Evolutionary conservation across 2,888 invertebrate species (phyloP).

Genomic region (Erannis defoliaria): DNA sequence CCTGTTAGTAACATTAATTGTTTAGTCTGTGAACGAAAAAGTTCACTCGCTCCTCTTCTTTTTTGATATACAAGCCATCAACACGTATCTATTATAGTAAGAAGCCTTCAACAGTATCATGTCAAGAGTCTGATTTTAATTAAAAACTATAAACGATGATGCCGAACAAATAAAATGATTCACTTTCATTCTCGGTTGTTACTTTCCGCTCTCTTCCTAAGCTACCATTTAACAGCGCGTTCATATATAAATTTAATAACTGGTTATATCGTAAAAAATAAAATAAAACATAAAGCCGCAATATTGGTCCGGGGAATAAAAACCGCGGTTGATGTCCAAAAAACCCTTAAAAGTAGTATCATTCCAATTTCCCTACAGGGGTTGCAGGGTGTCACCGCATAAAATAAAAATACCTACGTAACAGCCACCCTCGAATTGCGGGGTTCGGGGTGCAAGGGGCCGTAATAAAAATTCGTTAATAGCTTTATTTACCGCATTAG

Average conservation of each 20-base stretch:
- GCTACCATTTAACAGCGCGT: constrained; percentile 34
- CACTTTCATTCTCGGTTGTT: constrained; percentile 27
- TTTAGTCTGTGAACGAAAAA: too few relatives aligned
- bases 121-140: not conserved
- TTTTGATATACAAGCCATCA: too few relatives aligned
- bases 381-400: constrained; percentile 79
- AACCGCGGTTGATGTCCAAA: constrained; percentile 78
- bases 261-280: constrained; percentile 68
- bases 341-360: constrained; percentile 83
- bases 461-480: constrained; percentile 80
- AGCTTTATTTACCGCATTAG: constrained; percentile 60
- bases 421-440: constrained; percentile 66
- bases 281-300: constrained; percentile 70
- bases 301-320: constrained; percentile 77
- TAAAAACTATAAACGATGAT: constrained; percentile 10
- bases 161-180: constrained; percentile 19
- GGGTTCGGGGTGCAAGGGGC: constrained; percentile 32
- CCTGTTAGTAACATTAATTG: too few relatives aligned
- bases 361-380: constrained; percentile 84
- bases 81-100: too few relatives aligned
- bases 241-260: constrained; percentile 57
- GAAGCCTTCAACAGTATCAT: too few relatives aligned
- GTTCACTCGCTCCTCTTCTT: too few relatives aligned
- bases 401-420: constrained; percentile 83
- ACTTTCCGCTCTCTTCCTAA: constrained; percentile 18